Evolutionary conservation across 2,113 vertebrate species (phyloP), one percentile per base, ranked within the genome.

Genomic region (Pseudorhombus dupliciocellatus): DNA sequence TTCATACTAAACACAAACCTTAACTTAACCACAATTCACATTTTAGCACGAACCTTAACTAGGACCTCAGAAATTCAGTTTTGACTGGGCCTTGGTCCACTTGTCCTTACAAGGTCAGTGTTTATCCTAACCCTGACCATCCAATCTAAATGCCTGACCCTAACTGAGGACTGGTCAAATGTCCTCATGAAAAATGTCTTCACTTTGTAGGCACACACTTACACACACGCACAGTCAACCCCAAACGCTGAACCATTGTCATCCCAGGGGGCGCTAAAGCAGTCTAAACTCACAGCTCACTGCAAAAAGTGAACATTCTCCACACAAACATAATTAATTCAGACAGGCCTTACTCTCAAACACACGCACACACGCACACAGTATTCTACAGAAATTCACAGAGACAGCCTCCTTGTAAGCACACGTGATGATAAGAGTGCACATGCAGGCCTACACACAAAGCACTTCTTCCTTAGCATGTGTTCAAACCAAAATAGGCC

Each of bases 401-500:
- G 54, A 79, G 54, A 58, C 68, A 68, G 42, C 48, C 51, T 53
- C 30, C 56, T 73, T 51, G 55, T 61, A 60, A 40, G 40, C 22
- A 59, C 22, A 24, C 66, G 72, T 46, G 51, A 84, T 73, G 53
- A 66, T 58, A 46, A 63, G 54, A 46, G 28, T n/a, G 58, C 60
- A 37, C 7, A 22, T 67, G 50, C 69, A 69, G 57, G 69, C 58
- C 48, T 76, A 51, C 50, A 62, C 56, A 76, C 48, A 76, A 81
- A 86, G 59, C 66, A 48, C 67, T 66, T 52, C 75, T 86, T 88
- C 79, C 75, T 83, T 80, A 75, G 79, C 81, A 84, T 77, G 76
- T 83, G 69, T 75, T 87, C 79, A 75, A 77, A 82, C 78, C 86
- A 85, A 93, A 93, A 90, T 90, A 93, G 91, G 89, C 86, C 88